Evolutionary conservation across 1,140 invertebrate genomes (phyloP).

Genomic region (Apis laboriosa): DNA sequence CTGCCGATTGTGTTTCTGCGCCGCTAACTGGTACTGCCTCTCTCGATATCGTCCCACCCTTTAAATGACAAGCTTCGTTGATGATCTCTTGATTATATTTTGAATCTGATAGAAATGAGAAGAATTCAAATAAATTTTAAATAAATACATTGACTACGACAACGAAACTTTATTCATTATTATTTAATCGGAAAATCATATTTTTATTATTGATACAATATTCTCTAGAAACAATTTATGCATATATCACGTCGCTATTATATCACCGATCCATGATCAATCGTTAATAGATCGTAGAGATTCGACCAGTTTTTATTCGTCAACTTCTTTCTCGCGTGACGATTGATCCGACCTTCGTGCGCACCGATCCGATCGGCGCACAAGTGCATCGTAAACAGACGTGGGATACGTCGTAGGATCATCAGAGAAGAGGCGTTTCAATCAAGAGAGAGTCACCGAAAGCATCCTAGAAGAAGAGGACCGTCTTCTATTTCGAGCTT

Average conservation of each 20-base stretch:
- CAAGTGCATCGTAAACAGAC: slow-evolving; percentile 67
- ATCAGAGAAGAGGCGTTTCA: slow-evolving; percentile 40
- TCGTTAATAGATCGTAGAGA: not conserved
- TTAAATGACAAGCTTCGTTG: slow-evolving; percentile 43
- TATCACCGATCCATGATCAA: not conserved
- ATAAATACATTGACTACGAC: not conserved
- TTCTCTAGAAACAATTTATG: not conserved
- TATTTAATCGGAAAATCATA: too few species aligned
- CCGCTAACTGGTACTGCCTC: slow-evolving; percentile 72
- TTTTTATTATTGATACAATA: not conserved
- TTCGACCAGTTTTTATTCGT: too few species aligned
- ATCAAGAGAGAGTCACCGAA: slow-evolving; percentile 46
- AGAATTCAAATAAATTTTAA: not conserved
- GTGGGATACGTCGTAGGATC: slow-evolving; percentile 52
- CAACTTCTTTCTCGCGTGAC: slow-evolving; percentile 52
- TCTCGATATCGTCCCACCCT: slow-evolving; percentile 68
- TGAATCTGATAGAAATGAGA: not conserved
- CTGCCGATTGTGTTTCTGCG: slow-evolving; percentile 74
- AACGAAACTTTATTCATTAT: not conserved
- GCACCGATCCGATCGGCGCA: slow-evolving; percentile 13
- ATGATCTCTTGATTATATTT: slow-evolving; percentile 11
- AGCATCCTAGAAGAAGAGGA: slow-evolving; percentile 75
- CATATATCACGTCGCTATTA: not conserved
- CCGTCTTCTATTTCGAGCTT: slow-evolving; percentile 76
- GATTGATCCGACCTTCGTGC: slow-evolving; percentile 54